Evolutionary conservation across 2,888 invertebrate genomes (phyloP).

Genomic region (Byasa hedistus): DNA sequence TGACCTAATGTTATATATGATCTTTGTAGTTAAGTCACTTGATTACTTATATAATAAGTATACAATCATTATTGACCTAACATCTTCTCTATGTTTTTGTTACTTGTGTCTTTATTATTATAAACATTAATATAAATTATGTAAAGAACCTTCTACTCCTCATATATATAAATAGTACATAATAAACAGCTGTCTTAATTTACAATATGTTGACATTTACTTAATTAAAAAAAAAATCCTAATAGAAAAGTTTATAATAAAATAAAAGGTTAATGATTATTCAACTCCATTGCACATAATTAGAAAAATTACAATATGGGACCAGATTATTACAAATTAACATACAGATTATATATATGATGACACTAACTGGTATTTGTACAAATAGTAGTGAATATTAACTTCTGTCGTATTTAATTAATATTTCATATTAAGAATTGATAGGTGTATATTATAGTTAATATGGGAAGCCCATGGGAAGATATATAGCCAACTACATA

Average conservation of each 20-base stretch:
- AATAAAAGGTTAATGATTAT: not conserved
- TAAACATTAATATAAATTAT: not conserved
- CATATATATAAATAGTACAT: not conserved
- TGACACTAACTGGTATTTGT: not conserved
- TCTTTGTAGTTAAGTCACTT: not conserved
- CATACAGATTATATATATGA: not conserved
- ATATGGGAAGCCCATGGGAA: not conserved
- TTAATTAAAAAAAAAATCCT: too few species aligned
- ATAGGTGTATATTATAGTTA: not conserved
- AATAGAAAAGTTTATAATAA: too few species aligned
- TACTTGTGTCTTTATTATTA: not conserved
- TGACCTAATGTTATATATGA: not conserved
- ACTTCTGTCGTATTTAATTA: not conserved
- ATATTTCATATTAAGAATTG: not conserved
- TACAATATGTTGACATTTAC: too few species aligned
- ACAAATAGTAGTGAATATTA: not conserved
- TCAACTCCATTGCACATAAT: not conserved
- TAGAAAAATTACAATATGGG: not conserved
- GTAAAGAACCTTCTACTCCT: not conserved
- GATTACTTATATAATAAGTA: not conserved
- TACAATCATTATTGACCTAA: not conserved
- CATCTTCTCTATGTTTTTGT: not conserved
- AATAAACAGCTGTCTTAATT: too few species aligned
- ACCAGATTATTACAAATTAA: not conserved
- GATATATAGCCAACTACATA: not conserved